These are phyloP conservation scores for Magallana nippona DNA, from an alignment of 2,888 invertebrate species.

Conservation along the genomic window DNA sequence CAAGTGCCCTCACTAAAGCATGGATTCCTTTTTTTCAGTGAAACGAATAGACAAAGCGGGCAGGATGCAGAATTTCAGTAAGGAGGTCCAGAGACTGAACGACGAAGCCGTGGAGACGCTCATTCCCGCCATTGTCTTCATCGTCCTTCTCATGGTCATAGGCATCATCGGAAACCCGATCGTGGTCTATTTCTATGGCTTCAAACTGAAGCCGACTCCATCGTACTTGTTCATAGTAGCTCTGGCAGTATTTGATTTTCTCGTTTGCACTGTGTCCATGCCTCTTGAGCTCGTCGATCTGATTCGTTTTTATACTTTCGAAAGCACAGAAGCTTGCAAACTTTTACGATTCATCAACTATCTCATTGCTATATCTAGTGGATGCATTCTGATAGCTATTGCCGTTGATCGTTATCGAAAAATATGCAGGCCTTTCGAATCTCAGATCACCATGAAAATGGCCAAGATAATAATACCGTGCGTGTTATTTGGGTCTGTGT, in stretches of 20 bases:
- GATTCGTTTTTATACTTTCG: conserved; percentile 62
- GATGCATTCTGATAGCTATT: conserved; percentile 63
- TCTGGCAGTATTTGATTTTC: conserved; percentile 64
- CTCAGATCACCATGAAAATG: conserved; percentile 59
- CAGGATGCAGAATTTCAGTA: conserved; percentile 14
- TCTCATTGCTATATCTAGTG: conserved; percentile 61
- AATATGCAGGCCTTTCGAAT: conserved; percentile 63
- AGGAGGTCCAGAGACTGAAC: conserved; percentile 54
- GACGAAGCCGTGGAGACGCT: conserved; percentile 58
- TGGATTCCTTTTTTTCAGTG: no score
- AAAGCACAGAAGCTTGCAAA: conserved; percentile 60
- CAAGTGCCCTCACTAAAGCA: no score
- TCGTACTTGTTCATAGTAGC: conserved; percentile 65
- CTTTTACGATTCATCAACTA: conserved; percentile 63
- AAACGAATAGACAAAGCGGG: not conserved
- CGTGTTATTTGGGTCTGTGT: conserved; percentile 47
- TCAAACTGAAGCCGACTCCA: conserved; percentile 61
- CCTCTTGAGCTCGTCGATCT: conserved; percentile 69
- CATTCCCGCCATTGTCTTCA: conserved; percentile 62
- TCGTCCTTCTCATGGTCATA: conserved; percentile 61
- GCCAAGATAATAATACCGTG: conserved; percentile 53
- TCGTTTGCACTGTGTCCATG: conserved; percentile 63
- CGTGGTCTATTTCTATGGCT: conserved; percentile 64
- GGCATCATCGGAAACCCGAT: conserved; percentile 65
- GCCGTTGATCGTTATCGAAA: conserved; percentile 67